Evolutionary conservation across 2,113 vertebrate genomes (phyloP).

Genomic region (Oceanodroma tethys): DNA sequence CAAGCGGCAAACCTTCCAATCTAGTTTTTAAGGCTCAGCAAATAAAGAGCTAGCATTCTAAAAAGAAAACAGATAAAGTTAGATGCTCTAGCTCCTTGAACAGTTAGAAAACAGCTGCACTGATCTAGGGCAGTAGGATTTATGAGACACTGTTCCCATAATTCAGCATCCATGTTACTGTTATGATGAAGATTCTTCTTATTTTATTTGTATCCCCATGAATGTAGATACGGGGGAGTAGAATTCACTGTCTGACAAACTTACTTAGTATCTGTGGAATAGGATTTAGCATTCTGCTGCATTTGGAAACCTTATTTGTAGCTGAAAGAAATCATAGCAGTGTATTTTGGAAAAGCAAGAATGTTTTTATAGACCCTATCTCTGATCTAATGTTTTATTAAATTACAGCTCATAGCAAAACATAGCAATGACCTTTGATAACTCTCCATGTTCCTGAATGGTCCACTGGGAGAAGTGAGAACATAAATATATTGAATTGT

Average conservation of each 20-base stretch:
- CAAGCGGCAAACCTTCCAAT: neutral
- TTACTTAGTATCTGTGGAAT: neutral
- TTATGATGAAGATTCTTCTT: neutral
- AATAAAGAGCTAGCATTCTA: neutral
- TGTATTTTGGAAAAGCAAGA: neutral
- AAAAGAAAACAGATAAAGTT: neutral
- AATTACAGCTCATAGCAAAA: neutral
- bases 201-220: neutral
- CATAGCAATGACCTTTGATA: neutral
- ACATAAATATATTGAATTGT: constrained; percentile 3
- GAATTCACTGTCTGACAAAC: neutral
- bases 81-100: neutral
- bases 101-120: neutral
- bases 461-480: neutral
- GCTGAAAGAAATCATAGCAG: neutral
- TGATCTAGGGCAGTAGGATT: neutral
- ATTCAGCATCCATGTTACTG: neutral
- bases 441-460: neutral
- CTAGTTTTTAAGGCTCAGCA: neutral
- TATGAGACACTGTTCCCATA: neutral
- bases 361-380: neutral
- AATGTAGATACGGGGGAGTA: neutral
- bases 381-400: neutral
- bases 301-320: neutral
- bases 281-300: neutral